Base-by-base conservation (phyloP, 2,797 vertebrate genomes). In the Siniperca undulata region DNA sequence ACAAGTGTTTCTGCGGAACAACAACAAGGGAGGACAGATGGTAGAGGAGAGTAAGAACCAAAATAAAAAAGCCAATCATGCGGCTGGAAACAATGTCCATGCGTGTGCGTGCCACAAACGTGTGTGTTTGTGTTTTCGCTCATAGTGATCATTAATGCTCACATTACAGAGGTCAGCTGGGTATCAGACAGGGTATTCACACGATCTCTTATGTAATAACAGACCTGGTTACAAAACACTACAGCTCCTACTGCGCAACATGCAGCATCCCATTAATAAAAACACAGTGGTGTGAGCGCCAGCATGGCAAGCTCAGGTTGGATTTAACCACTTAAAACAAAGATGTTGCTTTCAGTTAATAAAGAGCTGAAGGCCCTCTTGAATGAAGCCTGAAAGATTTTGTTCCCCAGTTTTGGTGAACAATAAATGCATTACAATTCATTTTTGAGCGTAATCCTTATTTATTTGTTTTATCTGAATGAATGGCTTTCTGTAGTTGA, bases 131-230 rank as follows among this genome's bases (percentile, higher is more conserved):
- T 38, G 44, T 20, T 42, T 71, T 38, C 36, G 44, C 60, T 77
- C 22, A 55, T 46, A 74, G 78, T 77, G 89, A 84, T 84, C 86
- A 83, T 78, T 78, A 91, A 87, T 12, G 12, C 83, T 91, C 92
- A 93, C 90, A 90, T 93, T 93, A 93, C 90, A 83, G 72, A 82
- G 87, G 90, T 93, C 92, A 93, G 87, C 89, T 86, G 88, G 75
- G 69, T 84, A 85, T 90, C 88, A 91, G 66, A 85, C 76, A 66
- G 56, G 64, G 84, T 89, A 89, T 88, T 87, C 91, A 91, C 90
- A 89, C 62, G 20, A 66, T 80, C 82, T 70, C 86, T 92, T 93
- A 90, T 77, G 80, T 91, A 91, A 94, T 66, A 59, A 65, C 76
- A 40, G 74, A 80, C 79, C 67, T 73, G 86, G 76, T 92, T 91